These are phyloP conservation scores for Gymnogyps californianus DNA, from an alignment of 2,113 vertebrate species.

Conservation along the genomic window DNA sequence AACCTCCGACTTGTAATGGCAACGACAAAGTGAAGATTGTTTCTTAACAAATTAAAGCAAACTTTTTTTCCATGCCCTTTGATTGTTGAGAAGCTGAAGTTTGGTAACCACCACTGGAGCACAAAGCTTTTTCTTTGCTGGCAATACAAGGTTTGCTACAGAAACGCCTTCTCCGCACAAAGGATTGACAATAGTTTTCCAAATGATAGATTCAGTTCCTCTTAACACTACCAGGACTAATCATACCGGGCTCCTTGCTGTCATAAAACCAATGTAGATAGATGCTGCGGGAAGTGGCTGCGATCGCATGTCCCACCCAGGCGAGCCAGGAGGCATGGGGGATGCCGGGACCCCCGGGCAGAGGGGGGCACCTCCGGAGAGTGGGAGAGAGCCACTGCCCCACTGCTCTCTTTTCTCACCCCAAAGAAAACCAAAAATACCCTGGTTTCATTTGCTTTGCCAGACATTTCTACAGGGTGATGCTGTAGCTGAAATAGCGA, in stretches of 20 bases:
- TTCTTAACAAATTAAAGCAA: neutral
- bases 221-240: neutral
- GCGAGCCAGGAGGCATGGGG: fast-evolving
- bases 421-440: neutral
- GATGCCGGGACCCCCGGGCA: neutral
- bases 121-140: neutral
- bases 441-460: neutral
- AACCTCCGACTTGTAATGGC: neutral
- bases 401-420: neutral
- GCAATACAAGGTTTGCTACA: neutral
- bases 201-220: neutral
- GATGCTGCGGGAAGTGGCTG: neutral
- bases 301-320: fast-evolving
- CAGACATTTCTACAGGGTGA: neutral
- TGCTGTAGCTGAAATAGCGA: neutral
- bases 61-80: neutral
- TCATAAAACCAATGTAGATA: neutral
- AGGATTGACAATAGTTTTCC: neutral
- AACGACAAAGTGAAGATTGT: neutral
- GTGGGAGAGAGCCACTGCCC: neutral
- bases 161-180: fast-evolving
- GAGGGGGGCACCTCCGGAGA: neutral
- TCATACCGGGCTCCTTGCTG: neutral
- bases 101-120: neutral
- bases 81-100: neutral